Evolutionary conservation across 1,140 invertebrate genomes (phyloP).

Genomic region (Stenopsyche tienmushanensis): DNA sequence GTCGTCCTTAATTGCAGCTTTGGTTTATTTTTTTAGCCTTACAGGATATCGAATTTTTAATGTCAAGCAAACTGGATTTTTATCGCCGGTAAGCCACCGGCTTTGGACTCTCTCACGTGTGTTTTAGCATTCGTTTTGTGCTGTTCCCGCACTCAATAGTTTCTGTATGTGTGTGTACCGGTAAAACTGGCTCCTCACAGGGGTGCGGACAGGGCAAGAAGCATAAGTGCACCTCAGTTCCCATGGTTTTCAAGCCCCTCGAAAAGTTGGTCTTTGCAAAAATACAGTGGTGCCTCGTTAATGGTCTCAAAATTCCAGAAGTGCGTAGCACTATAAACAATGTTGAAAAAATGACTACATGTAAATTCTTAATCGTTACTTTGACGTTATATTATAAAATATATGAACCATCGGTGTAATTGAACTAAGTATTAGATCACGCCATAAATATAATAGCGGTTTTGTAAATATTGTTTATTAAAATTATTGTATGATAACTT

Average conservation of each 20-base stretch:
- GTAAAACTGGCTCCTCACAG: slow-evolving; percentile 25
- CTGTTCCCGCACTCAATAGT: background rate
- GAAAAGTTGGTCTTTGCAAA: background rate
- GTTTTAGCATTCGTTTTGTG: slow-evolving; percentile 15
- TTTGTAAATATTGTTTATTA: too few relatives aligned
- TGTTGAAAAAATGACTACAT: too few relatives aligned
- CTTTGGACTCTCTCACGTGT: slow-evolving; percentile 26
- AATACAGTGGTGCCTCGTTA: background rate
- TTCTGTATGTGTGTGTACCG: background rate
- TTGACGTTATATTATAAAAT: too few relatives aligned
- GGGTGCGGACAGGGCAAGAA: slow-evolving; percentile 19
- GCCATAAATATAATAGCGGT: too few relatives aligned
- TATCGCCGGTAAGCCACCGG: background rate
- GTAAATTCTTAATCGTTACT: too few relatives aligned
- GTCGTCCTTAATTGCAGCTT: too few relatives aligned
- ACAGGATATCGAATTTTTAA: too few relatives aligned
- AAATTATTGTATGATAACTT: too few relatives aligned
- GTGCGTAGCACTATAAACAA: too few relatives aligned
- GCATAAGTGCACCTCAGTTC: slow-evolving; percentile 23
- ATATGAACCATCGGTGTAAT: too few relatives aligned
- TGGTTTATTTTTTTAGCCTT: too few relatives aligned
- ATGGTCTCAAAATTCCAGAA: background rate
- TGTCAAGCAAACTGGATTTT: slow-evolving; percentile 24
- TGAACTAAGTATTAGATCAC: too few relatives aligned
- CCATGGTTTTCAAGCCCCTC: slow-evolving; percentile 14